Conservation (phyloP, 2,888 invertebrate species). For the Ischnura elegans region DNA sequence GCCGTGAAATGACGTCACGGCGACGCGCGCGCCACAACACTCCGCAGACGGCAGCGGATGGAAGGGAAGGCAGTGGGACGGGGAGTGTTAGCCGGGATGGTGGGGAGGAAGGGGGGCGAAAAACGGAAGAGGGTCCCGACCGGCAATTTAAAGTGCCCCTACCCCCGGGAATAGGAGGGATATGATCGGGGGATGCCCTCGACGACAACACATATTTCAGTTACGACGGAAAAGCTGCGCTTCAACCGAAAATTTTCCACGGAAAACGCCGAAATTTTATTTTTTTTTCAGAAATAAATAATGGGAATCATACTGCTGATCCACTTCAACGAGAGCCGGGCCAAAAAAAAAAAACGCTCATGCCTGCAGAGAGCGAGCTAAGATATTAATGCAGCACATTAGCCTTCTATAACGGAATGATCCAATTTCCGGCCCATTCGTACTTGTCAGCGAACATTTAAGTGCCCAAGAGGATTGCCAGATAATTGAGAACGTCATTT, state of each 20-base stretch:
- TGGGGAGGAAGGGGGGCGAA: neutral
- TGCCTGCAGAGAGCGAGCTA: neutral
- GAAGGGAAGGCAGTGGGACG: slow-evolving; percentile 59
- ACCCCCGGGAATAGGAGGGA: neutral
- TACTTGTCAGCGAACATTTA: neutral
- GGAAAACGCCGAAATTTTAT: neutral
- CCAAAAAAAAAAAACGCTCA: neutral
- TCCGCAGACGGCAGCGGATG: slow-evolving; percentile 65
- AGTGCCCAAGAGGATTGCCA: neutral
- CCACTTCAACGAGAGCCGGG: neutral
- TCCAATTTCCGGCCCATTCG: neutral
- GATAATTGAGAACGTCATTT: too few relatives aligned
- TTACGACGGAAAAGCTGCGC: neutral
- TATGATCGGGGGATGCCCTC: neutral
- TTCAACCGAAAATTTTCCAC: neutral
- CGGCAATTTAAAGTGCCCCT: slow-evolving; percentile 47
- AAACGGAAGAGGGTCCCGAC: slow-evolving; percentile 54
- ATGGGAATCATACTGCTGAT: neutral
- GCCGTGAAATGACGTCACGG: slow-evolving; percentile 64
- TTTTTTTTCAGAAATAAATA: slow-evolving; percentile 33
- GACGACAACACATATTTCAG: slow-evolving; percentile 11
- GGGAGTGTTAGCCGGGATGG: slow-evolving; percentile 34
- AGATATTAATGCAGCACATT: slow-evolving; percentile 4
- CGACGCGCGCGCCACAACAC: slow-evolving; percentile 60
- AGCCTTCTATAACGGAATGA: too few relatives aligned